Evolutionary conservation across 1,140 invertebrate genomes (phyloP), one percentile per base, ranked within the genome.

Genomic region (Mycetomoellerius zeteki): DNA sequence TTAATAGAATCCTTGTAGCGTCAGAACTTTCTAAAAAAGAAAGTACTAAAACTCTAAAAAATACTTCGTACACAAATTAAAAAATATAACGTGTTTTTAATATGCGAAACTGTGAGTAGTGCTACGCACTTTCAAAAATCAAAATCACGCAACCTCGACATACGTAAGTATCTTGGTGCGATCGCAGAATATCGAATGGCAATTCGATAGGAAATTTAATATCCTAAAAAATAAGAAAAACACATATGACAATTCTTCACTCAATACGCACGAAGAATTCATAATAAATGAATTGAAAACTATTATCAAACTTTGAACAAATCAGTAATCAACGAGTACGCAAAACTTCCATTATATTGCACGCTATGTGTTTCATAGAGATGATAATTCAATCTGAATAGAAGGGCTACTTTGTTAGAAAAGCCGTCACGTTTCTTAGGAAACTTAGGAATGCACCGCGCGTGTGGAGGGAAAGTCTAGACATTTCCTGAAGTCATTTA

Each of bases 191-290:
- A 90, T 91, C 81, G 77, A 85, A 77, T 72, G 80, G 77, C 84
- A 67, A 86, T 77, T 86, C 71, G 62, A 73, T 64, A 77, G 81
- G 85, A 91, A 88, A 92, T 87, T 84, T 82, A 88, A 90, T 91
- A 90, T 89, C 85, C 88, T 52, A 67, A 65, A 64, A 85, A 89
- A 8, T n/a, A n/a, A 56, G 8, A n/a, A 54, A 19, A 21, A 21
- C 58, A 73, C 78, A 21, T 50, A n/a, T 56, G 4, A 7, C 58
- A n/a, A n/a, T 73, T 58, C 37, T 62, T 73, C 80, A 14, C 30
- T 47, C 69, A 27, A 75, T 47, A 62, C n/a, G 19, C 14, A 73
- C 21, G 1, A 82, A 72, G 24, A 47, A 73, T 73, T 82, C n/a
- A 16, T 19, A 21, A 73, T n/a, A 19, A 24, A 8, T 7, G 14